Conservation (phyloP, 2,797 vertebrate species). For the Hapalemur alaotrensis region DNA sequence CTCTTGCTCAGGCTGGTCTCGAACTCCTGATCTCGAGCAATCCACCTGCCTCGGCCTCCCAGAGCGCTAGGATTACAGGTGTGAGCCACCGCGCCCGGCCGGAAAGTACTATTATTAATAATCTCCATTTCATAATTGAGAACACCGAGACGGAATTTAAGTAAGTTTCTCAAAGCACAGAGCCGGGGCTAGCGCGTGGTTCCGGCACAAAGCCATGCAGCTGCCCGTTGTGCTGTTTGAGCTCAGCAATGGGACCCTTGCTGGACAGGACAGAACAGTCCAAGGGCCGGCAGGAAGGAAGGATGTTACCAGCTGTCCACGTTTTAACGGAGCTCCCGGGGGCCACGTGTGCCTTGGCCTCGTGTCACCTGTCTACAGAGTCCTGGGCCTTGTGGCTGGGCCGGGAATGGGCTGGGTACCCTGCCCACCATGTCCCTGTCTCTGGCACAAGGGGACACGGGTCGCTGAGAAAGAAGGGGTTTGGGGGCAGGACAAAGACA, state of each 20-base stretch:
- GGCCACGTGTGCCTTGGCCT: not conserved
- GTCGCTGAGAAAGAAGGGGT: not conserved
- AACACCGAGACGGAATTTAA: slow-evolving; percentile 8
- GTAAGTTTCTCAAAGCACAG: not conserved
- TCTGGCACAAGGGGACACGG: not conserved
- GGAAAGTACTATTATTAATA: not conserved
- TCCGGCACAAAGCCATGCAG: not conserved
- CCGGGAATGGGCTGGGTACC: not conserved
- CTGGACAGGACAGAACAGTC: not conserved
- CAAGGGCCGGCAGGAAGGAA: not conserved
- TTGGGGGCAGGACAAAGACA: not conserved
- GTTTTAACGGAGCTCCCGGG: not conserved
- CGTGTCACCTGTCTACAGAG: not conserved
- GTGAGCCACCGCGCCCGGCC: too few species aligned
- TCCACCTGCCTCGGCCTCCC: too few species aligned
- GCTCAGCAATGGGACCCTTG: too few species aligned
- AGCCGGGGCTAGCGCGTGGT: not conserved
- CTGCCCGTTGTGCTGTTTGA: not conserved
- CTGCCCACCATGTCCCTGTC: not conserved
- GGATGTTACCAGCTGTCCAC: not conserved
- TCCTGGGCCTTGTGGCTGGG: not conserved
- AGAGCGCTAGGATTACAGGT: too few species aligned
- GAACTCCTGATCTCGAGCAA: fast-evolving
- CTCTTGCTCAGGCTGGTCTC: too few species aligned
- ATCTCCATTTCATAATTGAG: not conserved